Conservation (phyloP, 2,113 vertebrate species). For the Archocentrus centrarchus region DNA sequence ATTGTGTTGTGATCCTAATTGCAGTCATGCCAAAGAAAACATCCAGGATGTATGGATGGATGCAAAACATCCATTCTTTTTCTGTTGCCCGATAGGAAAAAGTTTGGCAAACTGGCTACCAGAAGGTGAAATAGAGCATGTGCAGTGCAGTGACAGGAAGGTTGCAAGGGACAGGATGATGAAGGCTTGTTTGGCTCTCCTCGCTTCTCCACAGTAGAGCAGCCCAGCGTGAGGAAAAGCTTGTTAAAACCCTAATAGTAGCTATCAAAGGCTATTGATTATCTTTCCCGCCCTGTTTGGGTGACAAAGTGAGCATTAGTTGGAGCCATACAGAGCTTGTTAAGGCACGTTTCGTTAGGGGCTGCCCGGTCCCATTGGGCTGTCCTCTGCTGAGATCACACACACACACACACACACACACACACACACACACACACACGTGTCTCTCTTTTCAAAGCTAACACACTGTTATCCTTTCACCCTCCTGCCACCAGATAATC, state of each 20-base stretch:
- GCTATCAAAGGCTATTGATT: slow-evolving; percentile 89
- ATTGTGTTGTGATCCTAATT: background rate
- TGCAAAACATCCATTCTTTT: background rate
- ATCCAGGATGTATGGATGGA: background rate
- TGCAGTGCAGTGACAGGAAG: slow-evolving; percentile 38
- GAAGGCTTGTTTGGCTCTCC: slow-evolving; percentile 57
- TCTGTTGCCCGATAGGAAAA: slow-evolving; percentile 2
- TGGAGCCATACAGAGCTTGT: slow-evolving; percentile 75
- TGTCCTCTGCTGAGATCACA: slow-evolving; percentile 28
- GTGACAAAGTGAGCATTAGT: slow-evolving; percentile 87
- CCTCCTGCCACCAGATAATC: slow-evolving; percentile 82
- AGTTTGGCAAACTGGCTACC: background rate
- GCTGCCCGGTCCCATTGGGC: slow-evolving; percentile 65
- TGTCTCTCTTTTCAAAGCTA: slow-evolving; percentile 47
- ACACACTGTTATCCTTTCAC: slow-evolving; percentile 75
- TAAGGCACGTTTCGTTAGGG: slow-evolving; percentile 76
- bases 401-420: background rate
- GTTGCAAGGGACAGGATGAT: slow-evolving; percentile 58
- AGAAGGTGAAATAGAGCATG: slow-evolving; percentile 34
- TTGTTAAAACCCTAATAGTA: slow-evolving; percentile 83
- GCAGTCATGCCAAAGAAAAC: background rate
- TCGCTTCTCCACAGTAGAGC: slow-evolving; percentile 68
- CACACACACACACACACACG: background rate
- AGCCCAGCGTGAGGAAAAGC: slow-evolving; percentile 82
- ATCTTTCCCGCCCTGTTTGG: slow-evolving; percentile 85